These are phyloP conservation scores for Lochmaea crataegi DNA, from an alignment of 2,888 invertebrate species.

Conservation along the genomic window DNA sequence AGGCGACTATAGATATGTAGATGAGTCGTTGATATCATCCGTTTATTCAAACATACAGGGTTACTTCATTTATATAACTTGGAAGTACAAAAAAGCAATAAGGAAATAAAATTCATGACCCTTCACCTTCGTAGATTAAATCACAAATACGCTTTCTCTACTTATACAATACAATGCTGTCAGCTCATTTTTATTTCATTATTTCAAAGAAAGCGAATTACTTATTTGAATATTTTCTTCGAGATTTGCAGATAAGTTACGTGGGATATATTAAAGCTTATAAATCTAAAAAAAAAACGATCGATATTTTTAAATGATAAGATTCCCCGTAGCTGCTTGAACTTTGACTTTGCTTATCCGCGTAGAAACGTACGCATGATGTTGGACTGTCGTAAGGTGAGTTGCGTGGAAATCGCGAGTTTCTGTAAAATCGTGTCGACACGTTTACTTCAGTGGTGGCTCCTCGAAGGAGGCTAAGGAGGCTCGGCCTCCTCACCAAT, in stretches of 20 bases:
- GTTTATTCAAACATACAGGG: neutral
- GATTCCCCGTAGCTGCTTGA: neutral
- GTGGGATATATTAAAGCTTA: no score
- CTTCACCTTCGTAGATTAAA: neutral
- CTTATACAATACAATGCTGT: neutral
- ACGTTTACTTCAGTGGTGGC: no score
- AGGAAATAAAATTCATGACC: neutral
- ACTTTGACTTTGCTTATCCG: neutral
- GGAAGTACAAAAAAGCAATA: neutral
- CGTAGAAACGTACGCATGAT: neutral
- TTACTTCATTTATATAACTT: neutral
- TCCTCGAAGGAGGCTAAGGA: no score
- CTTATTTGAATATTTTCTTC: neutral
- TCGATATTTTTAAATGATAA: no score
- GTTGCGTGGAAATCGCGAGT: neutral
- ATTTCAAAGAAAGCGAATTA: neutral
- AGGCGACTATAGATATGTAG: conserved; percentile 14
- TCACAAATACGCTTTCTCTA: conserved; percentile 1
- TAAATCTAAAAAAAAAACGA: no score
- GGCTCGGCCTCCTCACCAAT: no score
- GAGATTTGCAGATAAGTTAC: no score
- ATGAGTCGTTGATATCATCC: conserved; percentile 1
- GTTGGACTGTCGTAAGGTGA: neutral
- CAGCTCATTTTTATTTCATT: neutral
- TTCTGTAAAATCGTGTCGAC: neutral